Evolutionary conservation across 2,797 vertebrate species (phyloP).

Genomic region (Hirundo rustica): DNA sequence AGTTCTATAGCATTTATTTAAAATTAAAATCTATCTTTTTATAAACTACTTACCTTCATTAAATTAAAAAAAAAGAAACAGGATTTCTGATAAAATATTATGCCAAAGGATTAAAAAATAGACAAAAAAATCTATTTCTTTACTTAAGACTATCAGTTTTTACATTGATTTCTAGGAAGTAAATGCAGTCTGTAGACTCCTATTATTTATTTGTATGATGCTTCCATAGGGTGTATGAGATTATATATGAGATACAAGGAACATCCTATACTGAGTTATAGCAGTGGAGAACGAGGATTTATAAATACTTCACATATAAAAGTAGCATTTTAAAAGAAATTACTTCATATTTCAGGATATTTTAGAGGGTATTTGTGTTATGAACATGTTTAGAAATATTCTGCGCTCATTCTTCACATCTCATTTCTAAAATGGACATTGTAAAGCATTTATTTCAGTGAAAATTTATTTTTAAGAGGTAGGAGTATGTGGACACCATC

Average conservation of each 20-base stretch:
- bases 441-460: not conserved
- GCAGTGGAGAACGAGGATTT: not conserved
- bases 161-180: not conserved
- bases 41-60: not conserved
- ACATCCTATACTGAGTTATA: not conserved
- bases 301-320: not conserved
- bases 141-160: not conserved
- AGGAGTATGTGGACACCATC: not conserved
- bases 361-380: not conserved
- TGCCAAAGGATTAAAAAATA: not conserved
- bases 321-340: not conserved
- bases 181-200: not conserved
- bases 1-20: not conserved
- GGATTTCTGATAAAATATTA: not conserved
- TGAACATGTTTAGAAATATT: not conserved
- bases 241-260: not conserved
- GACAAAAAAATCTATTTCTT: not conserved
- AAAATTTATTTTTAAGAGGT: not conserved
- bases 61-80: not conserved
- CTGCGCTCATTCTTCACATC: not conserved
- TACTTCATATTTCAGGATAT: not conserved
- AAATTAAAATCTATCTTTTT: not conserved
- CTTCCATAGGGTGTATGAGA: not conserved
- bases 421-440: not conserved
- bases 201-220: not conserved